Conservation (phyloP, 53 echinoderm and acorn worm species). For the Echinarachnius parma region DNA sequence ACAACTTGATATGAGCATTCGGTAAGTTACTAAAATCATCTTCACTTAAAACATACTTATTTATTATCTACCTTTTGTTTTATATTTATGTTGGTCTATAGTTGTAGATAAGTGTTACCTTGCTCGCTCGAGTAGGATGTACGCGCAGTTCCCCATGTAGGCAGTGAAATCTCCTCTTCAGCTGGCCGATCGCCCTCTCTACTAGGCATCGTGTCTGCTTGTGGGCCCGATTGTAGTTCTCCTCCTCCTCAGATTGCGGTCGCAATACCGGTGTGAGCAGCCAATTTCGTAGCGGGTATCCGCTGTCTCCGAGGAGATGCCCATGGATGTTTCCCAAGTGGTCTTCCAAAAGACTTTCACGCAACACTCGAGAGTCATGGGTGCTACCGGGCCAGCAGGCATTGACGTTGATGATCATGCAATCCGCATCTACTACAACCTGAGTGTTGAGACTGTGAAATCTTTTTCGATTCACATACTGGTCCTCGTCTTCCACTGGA, state of each 20-base stretch:
- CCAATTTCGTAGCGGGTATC: background rate
- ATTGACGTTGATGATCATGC: background rate
- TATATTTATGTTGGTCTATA: too few relatives aligned
- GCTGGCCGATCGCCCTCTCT: too few relatives aligned
- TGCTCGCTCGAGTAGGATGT: too few relatives aligned
- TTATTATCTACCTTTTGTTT: too few relatives aligned
- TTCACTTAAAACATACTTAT: too few relatives aligned
- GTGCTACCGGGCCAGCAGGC: constrained; percentile 14
- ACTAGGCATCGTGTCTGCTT: background rate
- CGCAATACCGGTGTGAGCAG: background rate
- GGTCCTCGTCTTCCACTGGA: constrained; percentile 2
- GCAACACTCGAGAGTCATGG: constrained; percentile 2
- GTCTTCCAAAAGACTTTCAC: constrained; percentile 11
- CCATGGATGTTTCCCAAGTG: background rate
- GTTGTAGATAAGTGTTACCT: too few relatives aligned
- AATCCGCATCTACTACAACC: background rate
- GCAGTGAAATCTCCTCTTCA: too few relatives aligned
- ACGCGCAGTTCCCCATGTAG: too few relatives aligned
- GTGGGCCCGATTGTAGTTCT: background rate
- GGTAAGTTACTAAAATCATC: too few relatives aligned
- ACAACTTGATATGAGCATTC: too few relatives aligned
- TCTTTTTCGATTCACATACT: constrained; percentile 13
- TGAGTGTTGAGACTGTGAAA: constrained; percentile 28
- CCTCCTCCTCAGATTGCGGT: background rate
- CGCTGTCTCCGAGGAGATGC: constrained; percentile 20